Evolutionary conservation across 2,113 vertebrate genomes (phyloP), one percentile per base, ranked within the genome.

Genomic region (Phyllopteryx taeniolatus): DNA sequence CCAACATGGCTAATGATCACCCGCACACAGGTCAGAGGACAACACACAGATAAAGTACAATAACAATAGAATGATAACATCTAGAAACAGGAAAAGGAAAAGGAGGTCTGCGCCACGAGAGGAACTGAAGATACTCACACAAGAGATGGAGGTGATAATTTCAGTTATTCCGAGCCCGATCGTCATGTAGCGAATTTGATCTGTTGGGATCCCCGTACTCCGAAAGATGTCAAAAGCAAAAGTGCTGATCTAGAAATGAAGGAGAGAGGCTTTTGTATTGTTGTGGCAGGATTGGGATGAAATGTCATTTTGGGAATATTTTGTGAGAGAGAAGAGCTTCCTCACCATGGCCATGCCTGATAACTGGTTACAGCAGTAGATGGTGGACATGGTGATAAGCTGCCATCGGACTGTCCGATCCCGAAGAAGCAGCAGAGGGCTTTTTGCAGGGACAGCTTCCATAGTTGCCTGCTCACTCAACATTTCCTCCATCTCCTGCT

Each of bases 291-390:
- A 39, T 27, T 42, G 20, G 3, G 20, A 15, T 17, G 12, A 19
- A 46, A 73, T 57, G 20, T 27, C 2, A 9, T 27, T 0, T 67
- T 67, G 35, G 6, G 17, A 8, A 39, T 39, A 1, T 60, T 31
- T 60, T 60, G 57, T 33, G 2, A 5, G 57, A 27, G 12, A 5
- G 31, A 7, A 33, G 14, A 3, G 10, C 39, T 2, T 86, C 56
- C 93, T 95, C 75, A 96, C 94, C 20, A 81, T 88, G 49, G 93
- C 75, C 0, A 93, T 90, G 31, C 95, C 94, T 0, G 94, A 94
- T 71, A 96, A 91, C 83, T 94, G 92, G 91, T 94, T 90, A 79
- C 92, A 91, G 0, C 70, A 79, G 79, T 74, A 82, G 79, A 96
- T 83, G 63, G 93, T 75, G 2, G 90, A 2, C 13, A 95, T 76